These are phyloP conservation scores for Onychostoma macrolepis DNA, from an alignment of 2,113 vertebrate genomes.

Conservation along the genomic window DNA sequence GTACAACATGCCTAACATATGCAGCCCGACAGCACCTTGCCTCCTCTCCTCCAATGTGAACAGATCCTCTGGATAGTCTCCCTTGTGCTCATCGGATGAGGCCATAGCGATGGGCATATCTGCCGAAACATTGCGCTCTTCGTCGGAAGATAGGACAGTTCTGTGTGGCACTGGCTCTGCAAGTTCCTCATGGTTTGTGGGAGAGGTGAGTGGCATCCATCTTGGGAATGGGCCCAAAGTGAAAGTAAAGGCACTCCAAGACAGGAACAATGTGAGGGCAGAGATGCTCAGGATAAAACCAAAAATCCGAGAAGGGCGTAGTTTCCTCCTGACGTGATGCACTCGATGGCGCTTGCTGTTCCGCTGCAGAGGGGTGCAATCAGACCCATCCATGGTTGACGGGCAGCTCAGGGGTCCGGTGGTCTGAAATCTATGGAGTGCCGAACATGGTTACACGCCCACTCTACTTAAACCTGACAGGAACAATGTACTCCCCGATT, in stretches of 20 bases:
- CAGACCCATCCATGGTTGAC: conserved; percentile 66
- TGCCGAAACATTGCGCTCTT: conserved; percentile 66
- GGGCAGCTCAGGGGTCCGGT: conserved; percentile 37
- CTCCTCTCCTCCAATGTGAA: conserved; percentile 88
- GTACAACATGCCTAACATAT: conserved; percentile 95
- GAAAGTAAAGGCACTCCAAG: conserved; percentile 90
- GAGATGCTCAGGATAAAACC: conserved; percentile 85
- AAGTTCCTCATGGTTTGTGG: conserved; percentile 37
- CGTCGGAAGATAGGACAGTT: conserved; percentile 85
- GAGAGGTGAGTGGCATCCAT: conserved; percentile 46
- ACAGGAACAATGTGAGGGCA: conserved; percentile 84
- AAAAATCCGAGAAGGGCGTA: conserved; percentile 84
- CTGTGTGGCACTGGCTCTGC: conserved; percentile 75
- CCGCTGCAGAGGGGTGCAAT: conserved; percentile 35
- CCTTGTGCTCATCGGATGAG: conserved; percentile 71
- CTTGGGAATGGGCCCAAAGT: conserved; percentile 69
- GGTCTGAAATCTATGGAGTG: conserved; percentile 21
- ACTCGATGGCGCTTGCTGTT: conserved; percentile 64
- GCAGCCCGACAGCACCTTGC: conserved; percentile 84
- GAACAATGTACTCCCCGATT: conserved; percentile 53
- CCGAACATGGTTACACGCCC: conserved; percentile 36
- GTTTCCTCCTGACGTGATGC: conserved; percentile 83
- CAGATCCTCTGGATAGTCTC: conserved; percentile 90
- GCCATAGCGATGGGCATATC: conserved; percentile 69
- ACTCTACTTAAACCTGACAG: conserved; percentile 43